Conservation (phyloP, 1,140 invertebrate genomes). For the Samia ricini region DNA sequence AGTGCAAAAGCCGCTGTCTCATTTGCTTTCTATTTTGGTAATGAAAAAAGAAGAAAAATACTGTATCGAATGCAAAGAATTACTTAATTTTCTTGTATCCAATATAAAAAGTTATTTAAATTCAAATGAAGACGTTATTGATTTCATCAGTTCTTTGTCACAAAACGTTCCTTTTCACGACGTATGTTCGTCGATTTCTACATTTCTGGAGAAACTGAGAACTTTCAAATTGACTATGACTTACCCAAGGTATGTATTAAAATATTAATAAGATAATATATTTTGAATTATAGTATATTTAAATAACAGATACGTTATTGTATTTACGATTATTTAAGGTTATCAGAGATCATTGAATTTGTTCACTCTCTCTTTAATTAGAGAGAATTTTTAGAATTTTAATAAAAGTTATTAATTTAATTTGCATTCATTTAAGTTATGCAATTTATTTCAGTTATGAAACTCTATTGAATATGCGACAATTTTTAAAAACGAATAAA, state of each 20-base stretch:
- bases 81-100: slow-evolving; percentile 41
- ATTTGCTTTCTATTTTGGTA: slow-evolving; percentile 42
- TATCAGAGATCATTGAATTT: no score
- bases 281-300: no score
- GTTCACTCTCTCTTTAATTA: no score
- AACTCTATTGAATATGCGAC: slow-evolving; percentile 37
- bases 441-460: slow-evolving; percentile 44
- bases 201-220: slow-evolving; percentile 42
- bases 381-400: no score
- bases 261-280: not conserved
- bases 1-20: slow-evolving; percentile 38
- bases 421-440: no score
- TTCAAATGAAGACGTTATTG: slow-evolving; percentile 44
- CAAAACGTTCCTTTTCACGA: slow-evolving; percentile 16
- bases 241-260: slow-evolving; percentile 43
- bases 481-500: slow-evolving; percentile 48
- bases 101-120: slow-evolving; percentile 45
- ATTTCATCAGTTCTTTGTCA: slow-evolving; percentile 38
- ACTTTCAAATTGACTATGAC: slow-evolving; percentile 32
- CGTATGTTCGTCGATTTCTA: slow-evolving; percentile 12
- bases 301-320: no score
- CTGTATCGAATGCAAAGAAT: slow-evolving; percentile 27
- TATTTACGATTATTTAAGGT: no score
- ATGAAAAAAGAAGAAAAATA: slow-evolving; percentile 45
- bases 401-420: no score